A percentile compares a stretch with the other conserved stretches of the same genome.
Evolutionary conservation across 2,113 vertebrate species (phyloP).

Genomic region (Scartelaos histophorus): DNA sequence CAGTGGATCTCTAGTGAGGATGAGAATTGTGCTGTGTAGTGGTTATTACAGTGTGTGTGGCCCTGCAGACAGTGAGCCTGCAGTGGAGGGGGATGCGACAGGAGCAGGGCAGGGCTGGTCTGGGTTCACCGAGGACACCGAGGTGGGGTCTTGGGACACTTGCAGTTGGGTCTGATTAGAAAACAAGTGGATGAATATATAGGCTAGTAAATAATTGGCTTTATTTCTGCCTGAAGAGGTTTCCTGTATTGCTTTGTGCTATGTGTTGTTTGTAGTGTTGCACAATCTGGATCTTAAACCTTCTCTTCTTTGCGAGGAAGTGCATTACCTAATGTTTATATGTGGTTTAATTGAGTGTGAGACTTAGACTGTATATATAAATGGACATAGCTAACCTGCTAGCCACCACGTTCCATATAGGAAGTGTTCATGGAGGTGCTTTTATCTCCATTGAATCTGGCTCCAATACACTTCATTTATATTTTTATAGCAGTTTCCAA

Average conservation of each 20-base stretch:
- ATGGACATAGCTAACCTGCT: too few species aligned
- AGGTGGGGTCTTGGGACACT: slow-evolving; percentile 18
- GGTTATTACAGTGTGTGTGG: slow-evolving; percentile 2
- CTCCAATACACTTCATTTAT: too few species aligned
- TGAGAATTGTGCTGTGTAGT: neutral
- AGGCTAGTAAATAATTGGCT: slow-evolving; percentile 13
- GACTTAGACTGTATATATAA: too few species aligned
- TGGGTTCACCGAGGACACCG: slow-evolving; percentile 37
- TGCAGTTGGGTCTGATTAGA: slow-evolving; percentile 8
- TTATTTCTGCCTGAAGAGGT: neutral
- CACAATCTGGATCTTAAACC: slow-evolving; percentile 20
- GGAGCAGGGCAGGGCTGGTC: slow-evolving; percentile 25
- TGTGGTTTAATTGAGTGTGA: slow-evolving; percentile 37
- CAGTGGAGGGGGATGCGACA: slow-evolving; percentile 12
- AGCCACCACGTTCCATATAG: too few species aligned
- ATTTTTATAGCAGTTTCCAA: too few species aligned
- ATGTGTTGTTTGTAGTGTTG: slow-evolving; percentile 13
- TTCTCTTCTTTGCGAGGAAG: slow-evolving; percentile 45
- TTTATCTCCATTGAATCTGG: too few species aligned
- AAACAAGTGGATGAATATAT: slow-evolving; percentile 1
- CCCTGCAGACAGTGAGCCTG: slow-evolving; percentile 1
- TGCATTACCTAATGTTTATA: slow-evolving; percentile 45
- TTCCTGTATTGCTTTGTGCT: neutral
- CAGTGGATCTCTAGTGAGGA: too few species aligned
- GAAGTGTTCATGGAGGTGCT: too few species aligned